Percentiles rank a stretch among this genome's conserved stretches.
phyloP scores from a whole-genome alignment of 2,113 vertebrate species.

The Jacana jacana region DNA sequence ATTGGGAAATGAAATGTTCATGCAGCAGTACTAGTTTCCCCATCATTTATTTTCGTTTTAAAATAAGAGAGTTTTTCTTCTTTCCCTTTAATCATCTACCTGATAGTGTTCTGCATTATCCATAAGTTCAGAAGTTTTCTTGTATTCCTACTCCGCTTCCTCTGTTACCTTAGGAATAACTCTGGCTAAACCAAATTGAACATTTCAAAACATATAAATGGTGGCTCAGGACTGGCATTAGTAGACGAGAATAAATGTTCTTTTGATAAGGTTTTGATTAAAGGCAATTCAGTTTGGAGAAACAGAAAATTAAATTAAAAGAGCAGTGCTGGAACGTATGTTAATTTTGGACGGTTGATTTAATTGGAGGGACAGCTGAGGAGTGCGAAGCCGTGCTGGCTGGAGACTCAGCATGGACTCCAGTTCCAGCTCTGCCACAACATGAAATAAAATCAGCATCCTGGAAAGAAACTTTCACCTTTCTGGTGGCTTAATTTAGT shows the following conservation, averaged over 20 bases:
- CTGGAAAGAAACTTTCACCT: not conserved
- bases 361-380: not conserved
- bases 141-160: not conserved
- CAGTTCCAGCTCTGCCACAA: not conserved
- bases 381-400: accelerated
- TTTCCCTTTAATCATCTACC: not conserved
- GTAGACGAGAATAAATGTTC: not conserved
- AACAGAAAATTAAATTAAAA: not conserved
- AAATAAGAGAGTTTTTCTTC: not conserved
- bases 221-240: not conserved
- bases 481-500: not conserved
- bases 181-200: not conserved
- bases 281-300: not conserved
- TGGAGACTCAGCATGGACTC: not conserved
- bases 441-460: not conserved
- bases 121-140: not conserved
- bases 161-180: not conserved
- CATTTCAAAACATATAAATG: not conserved
- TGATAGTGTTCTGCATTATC: not conserved
- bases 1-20: not conserved
- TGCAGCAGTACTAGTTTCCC: not conserved
- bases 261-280: not conserved
- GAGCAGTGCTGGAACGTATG: not conserved
- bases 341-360: not conserved
- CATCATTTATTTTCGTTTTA: not conserved